Evolutionary conservation across 1,140 invertebrate species (phyloP).

Genomic region (Drosophila bifasciata): DNA sequence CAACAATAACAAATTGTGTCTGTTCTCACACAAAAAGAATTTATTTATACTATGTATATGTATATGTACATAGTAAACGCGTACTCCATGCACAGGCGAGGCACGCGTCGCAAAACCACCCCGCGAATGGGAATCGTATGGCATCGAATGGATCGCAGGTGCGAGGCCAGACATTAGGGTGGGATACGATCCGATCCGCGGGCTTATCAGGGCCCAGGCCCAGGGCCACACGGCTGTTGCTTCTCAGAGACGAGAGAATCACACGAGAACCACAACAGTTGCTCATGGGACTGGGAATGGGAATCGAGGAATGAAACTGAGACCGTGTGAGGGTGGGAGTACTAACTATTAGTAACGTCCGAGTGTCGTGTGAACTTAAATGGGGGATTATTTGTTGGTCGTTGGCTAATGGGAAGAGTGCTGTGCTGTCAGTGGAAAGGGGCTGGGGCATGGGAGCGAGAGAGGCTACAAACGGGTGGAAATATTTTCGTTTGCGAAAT

Average conservation of each 20-base stretch:
- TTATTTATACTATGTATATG: too few relatives aligned
- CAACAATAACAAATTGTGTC: conserved; percentile 70
- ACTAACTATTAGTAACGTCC: neutral
- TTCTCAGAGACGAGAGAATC: conserved; percentile 62
- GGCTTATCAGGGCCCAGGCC: conserved; percentile 24
- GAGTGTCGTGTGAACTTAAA: conserved; percentile 59
- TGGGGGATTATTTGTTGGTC: conserved; percentile 40
- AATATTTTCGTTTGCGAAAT: neutral
- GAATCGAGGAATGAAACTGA: conserved; percentile 1
- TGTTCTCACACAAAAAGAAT: conserved; percentile 50
- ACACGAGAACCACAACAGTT: conserved; percentile 73
- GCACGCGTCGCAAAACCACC: conserved; percentile 65
- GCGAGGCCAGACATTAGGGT: conserved; percentile 39
- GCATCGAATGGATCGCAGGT: conserved; percentile 49
- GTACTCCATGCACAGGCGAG: neutral
- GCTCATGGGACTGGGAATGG: conserved; percentile 37
- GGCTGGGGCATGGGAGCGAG: neutral
- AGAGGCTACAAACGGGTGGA: neutral
- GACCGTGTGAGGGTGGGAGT: conserved; percentile 38
- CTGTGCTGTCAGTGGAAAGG: conserved; percentile 9
- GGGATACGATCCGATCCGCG: conserved; percentile 28
- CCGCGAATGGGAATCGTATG: conserved; percentile 16
- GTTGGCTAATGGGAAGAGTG: conserved; percentile 60
- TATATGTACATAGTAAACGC: too few relatives aligned
- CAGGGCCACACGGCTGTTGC: conserved; percentile 29